Evolutionary conservation across 2,797 vertebrate species (phyloP), one percentile per base, ranked within the genome.

Genomic region (Sebastes variabilis): DNA sequence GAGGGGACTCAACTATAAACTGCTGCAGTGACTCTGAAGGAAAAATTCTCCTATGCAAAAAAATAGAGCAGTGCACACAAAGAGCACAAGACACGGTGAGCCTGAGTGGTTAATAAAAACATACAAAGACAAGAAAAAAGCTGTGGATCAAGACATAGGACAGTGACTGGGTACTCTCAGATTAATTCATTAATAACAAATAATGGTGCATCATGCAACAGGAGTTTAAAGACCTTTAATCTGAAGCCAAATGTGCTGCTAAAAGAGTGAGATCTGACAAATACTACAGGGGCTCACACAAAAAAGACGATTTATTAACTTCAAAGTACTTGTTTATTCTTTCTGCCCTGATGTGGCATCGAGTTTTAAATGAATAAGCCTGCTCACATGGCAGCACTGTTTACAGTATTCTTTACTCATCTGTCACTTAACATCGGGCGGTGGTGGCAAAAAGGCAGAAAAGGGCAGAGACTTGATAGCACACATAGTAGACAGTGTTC

Each of bases 61-160:
- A 64, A 74, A 77, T 70, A 72, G 77, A 89, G 82, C 80, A 81
- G 88, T 84, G 88, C 85, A 91, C 85, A 95, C 83, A 88, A 72
- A 92, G 82, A 93, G 79, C 87, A 92, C 87, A 89, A 81, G 80
- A 95, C 93, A 93, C 0, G 46, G 89, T 87, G 91, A 89, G 73
- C 70, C 75, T 65, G 67, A 88, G 84, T 52, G 42, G 65, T 83
- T 75, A 85, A 38, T 87, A 86, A 87, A 81, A 79, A 93, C 92
- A 94, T 92, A 95, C 94, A 25, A 83, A 89, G 93, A 95, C 88
- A 94, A 94, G 94, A 94, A 94, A 90, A 95, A 90, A 95, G 93
- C 91, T 83, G 93, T 94, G 95, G 94, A 95, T 92, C 88, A 84
- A 94, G 92, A 96, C 93, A 96, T 89, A 95, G 93, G 94, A 96